A percentile compares a stretch with the other conserved stretches of the same genome.
Evolutionary conservation across 2,113 vertebrate species (phyloP).

Genomic region (Paradisaea rubra): DNA sequence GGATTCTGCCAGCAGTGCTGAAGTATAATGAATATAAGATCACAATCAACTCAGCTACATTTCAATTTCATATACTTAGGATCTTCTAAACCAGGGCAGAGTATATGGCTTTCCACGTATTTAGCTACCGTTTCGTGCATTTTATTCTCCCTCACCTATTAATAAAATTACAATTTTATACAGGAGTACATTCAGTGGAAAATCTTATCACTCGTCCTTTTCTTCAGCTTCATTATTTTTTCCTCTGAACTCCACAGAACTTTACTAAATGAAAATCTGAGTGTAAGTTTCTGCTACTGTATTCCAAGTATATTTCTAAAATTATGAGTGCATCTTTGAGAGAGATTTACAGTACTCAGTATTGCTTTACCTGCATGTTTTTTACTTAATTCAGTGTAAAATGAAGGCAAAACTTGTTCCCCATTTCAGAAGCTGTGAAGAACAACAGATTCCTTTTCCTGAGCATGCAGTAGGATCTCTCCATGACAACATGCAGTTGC

Average conservation of each 20-base stretch:
- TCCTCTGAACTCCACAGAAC: not conserved
- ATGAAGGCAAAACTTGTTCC: not conserved
- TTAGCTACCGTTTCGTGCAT: conserved; percentile 41
- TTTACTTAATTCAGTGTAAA: not conserved
- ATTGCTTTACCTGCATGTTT: not conserved
- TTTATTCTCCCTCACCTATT: conserved; percentile 46
- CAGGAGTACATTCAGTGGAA: conserved; percentile 6
- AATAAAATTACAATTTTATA: conserved; percentile 60
- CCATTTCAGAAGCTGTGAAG: not conserved
- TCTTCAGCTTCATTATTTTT: conserved; percentile 19
- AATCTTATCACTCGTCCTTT: conserved; percentile 11
- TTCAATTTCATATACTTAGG: conserved; percentile 23
- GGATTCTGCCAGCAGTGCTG: conserved; percentile 28
- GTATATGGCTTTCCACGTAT: not conserved
- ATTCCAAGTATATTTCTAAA: not conserved
- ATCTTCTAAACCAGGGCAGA: conserved; percentile 40
- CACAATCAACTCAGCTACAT: conserved; percentile 29
- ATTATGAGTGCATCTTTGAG: not conserved
- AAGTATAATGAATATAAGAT: conserved; percentile 52
- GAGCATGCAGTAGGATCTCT: not conserved
- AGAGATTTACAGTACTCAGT: not conserved
- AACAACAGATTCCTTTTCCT: not conserved
- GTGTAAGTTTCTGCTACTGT: not conserved
- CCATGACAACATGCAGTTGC: rapidly evolving
- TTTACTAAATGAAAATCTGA: not conserved